These are phyloP conservation scores for Seriola quinqueradiata DNA, from an alignment of 2,113 vertebrate species.

Conservation along the genomic window DNA sequence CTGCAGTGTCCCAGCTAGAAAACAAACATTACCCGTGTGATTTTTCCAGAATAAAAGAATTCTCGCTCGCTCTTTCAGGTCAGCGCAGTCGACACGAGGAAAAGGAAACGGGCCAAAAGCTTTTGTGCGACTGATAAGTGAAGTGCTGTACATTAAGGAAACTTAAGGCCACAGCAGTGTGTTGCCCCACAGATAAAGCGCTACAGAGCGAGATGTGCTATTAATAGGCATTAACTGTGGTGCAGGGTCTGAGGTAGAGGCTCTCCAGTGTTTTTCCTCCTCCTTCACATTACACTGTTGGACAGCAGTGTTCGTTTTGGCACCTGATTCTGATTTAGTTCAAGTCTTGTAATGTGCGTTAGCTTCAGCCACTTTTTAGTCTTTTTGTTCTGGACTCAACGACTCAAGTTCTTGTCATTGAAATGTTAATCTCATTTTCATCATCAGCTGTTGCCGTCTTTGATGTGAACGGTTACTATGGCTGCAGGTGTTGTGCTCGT, in stretches of 20 bases:
- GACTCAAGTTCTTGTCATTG: background rate
- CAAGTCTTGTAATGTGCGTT: background rate
- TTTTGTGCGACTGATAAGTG: conserved; percentile 61
- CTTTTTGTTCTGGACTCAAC: background rate
- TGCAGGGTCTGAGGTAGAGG: conserved; percentile 17
- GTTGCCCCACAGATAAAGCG: conserved; percentile 72
- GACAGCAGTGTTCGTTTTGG: conserved; percentile 10
- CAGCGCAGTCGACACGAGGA: conserved; percentile 19
- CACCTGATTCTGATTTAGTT: background rate
- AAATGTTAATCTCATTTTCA: background rate
- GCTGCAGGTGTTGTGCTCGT: background rate
- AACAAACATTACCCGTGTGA: conserved; percentile 58
- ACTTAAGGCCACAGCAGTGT: conserved; percentile 43
- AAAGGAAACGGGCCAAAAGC: conserved; percentile 50
- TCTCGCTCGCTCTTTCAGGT: conserved; percentile 20
- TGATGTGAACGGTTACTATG: background rate
- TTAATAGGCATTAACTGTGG: conserved; percentile 48
- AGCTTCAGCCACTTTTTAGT: background rate
- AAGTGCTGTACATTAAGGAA: conserved; percentile 56
- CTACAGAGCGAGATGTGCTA: conserved; percentile 31
- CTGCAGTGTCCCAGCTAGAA: conserved; percentile 15
- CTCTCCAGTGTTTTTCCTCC: conserved; percentile 30
- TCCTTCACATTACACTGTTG: conserved; percentile 23
- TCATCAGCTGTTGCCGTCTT: background rate
- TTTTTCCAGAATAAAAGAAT: conserved; percentile 38